Percentiles rank a stretch among this genome's conserved stretches.
These are phyloP conservation scores for Poecilus cupreus DNA, from an alignment of 2,888 invertebrate species.

Conservation along the genomic window DNA sequence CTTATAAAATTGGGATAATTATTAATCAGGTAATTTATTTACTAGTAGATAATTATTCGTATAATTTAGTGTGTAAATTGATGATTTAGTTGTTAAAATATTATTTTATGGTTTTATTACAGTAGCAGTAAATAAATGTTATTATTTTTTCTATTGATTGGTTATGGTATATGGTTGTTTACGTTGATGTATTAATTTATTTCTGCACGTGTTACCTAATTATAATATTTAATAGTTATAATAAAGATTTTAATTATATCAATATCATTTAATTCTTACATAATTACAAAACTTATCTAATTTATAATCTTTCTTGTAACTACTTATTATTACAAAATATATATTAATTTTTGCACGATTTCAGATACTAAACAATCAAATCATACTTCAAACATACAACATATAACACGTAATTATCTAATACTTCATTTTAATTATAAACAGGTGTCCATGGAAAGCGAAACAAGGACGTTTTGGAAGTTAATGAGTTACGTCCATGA, in stretches of 20 bases:
- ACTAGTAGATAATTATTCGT: too few relatives aligned
- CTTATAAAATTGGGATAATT: too few relatives aligned
- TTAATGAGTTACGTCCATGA: too few relatives aligned
- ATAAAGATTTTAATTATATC: slow-evolving; percentile 21
- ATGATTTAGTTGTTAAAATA: too few relatives aligned
- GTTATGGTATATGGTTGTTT: slow-evolving; percentile 14
- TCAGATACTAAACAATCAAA: neutral
- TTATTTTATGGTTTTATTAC: too few relatives aligned
- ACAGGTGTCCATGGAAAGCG: neutral
- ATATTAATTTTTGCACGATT: slow-evolving; percentile 18
- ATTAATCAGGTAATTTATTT: too few relatives aligned
- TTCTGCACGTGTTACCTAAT: slow-evolving; percentile 19
- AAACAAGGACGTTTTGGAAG: too few relatives aligned
- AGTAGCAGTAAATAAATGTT: too few relatives aligned
- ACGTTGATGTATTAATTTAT: neutral
- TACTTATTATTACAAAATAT: slow-evolving; percentile 2
- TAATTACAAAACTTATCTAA: neutral
- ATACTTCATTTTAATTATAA: neutral
- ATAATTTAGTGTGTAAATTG: too few relatives aligned
- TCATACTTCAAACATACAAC: neutral
- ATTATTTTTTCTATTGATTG: neutral
- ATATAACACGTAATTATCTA: neutral
- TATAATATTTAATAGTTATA: neutral
- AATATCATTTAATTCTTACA: slow-evolving; percentile 16
- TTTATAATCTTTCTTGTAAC: slow-evolving; percentile 27